Base-by-base conservation (phyloP, 2,888 invertebrate genomes). In the Drosophila conformis region DNA sequence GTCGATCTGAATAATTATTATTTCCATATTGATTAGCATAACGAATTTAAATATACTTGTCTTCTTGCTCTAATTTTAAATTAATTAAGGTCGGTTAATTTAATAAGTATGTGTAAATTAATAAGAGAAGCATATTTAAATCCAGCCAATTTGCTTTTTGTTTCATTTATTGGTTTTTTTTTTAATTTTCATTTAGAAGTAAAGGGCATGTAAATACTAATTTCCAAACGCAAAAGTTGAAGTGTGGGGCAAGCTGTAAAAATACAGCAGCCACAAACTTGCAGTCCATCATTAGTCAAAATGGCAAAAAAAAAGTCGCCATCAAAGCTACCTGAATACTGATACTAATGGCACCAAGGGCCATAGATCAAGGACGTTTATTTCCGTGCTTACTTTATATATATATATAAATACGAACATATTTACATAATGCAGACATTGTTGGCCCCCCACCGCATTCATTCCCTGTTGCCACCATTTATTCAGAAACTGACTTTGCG, bases 401-500 rank as follows among this genome's bases (percentile, higher is more conserved):
- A 4, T 31, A 4, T 3, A 31, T 31, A 3, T 33, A 27, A 27
- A 27, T 27, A 27, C 27, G 15, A 38, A 63, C 51, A 56, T 64
- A 64, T 76, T 72, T 78, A 69, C 69, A 73, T 87, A 78, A 78
- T 82, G 83, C 80, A 73, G 67, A 71, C 73, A 54, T 80, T 63
- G 13, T 46, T 53, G 38, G 7, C 48, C 54, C 3, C 48, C 46
- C 40, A 11, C 33, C 61, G 35, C 48, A 49, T n/a, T 38, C 58
- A n/a, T 52, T 42, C 49, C n/a, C 36, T 10, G 29, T 36, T 25
- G 48, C 6, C 54, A 63, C 67, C 42, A 57, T 21, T 42, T n/a
- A 25, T 76, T 77, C 59, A 67, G 46, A 59, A 88, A 81, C 71
- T 83, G 89, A 85, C 85, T 85, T 85, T 76, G 82, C 66, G 73